phyloP scores from a whole-genome alignment of 2,113 vertebrate species.

The Grantiella picta region DNA sequence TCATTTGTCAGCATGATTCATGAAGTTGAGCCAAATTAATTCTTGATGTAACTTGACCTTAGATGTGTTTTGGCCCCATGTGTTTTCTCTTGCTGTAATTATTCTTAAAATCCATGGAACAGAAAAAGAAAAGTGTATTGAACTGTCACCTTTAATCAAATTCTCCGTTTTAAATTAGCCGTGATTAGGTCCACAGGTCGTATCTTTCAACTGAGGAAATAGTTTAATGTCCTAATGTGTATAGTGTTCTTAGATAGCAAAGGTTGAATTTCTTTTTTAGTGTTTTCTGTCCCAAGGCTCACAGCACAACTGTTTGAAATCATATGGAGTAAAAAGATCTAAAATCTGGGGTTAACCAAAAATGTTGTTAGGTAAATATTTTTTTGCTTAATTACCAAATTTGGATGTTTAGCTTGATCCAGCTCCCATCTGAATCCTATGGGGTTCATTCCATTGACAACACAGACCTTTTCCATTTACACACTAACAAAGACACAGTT shows the following conservation, averaged over 20 bases:
- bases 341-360: conserved; percentile 7
- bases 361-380: conserved; percentile 13
- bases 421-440: background rate
- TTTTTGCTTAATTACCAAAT: conserved; percentile 16
- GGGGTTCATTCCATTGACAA: background rate
- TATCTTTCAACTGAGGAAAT: conserved; percentile 46
- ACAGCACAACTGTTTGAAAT: conserved; percentile 21
- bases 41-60: conserved; percentile 55
- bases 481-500: background rate
- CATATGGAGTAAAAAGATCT: background rate
- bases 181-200: conserved; percentile 2
- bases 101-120: conserved; percentile 23
- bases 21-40: conserved; percentile 41
- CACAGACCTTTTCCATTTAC: background rate
- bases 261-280: background rate
- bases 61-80: conserved; percentile 26
- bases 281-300: background rate
- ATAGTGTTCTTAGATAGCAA: conserved; percentile 6
- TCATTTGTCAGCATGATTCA: conserved; percentile 51
- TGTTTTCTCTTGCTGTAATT: conserved; percentile 54
- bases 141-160: conserved; percentile 46
- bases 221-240: background rate
- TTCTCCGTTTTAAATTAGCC: conserved; percentile 53
- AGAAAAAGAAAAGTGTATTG: conserved; percentile 31
- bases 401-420: background rate